Conservation (phyloP, 2,888 invertebrate species). For the Ceriagrion tenellum region DNA sequence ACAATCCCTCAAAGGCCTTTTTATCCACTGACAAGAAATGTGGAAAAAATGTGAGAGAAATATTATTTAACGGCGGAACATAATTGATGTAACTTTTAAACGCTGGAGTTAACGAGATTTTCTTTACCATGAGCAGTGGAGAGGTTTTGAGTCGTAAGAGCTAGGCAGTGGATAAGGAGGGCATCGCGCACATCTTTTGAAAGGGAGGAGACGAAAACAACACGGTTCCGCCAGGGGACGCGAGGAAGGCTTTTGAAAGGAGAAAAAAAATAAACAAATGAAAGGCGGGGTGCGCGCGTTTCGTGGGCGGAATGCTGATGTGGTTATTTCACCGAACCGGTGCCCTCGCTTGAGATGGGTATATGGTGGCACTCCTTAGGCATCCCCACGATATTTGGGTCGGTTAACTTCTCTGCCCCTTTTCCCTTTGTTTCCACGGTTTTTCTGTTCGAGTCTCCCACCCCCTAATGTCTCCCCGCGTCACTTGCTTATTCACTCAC, state of each 20-base stretch:
- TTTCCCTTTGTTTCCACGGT: not conserved
- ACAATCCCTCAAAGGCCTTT: too few relatives aligned
- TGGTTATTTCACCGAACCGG: not conserved
- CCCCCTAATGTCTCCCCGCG: not conserved
- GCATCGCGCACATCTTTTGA: not conserved
- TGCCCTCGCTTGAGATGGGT: not conserved
- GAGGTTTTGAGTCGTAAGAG: not conserved
- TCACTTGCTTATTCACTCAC: not conserved
- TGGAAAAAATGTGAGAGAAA: too few relatives aligned
- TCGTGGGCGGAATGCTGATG: not conserved
- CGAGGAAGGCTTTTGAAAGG: not conserved
- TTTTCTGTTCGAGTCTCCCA: too few relatives aligned
- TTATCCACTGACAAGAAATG: too few relatives aligned
- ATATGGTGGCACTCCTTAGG: not conserved
- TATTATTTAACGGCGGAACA: too few relatives aligned
- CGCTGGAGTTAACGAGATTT: too few relatives aligned
- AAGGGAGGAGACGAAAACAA: not conserved
- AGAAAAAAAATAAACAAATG: not conserved
- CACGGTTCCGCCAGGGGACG: not conserved
- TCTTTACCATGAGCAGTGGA: too few relatives aligned
- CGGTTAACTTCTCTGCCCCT: not conserved
- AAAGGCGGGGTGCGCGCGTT: not conserved
- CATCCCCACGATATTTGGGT: conserved; percentile 12
- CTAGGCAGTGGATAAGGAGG: not conserved
- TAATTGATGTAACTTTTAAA: too few relatives aligned